Base-by-base conservation (phyloP, 2,797 vertebrate species). In the Sitta carolinensis region DNA sequence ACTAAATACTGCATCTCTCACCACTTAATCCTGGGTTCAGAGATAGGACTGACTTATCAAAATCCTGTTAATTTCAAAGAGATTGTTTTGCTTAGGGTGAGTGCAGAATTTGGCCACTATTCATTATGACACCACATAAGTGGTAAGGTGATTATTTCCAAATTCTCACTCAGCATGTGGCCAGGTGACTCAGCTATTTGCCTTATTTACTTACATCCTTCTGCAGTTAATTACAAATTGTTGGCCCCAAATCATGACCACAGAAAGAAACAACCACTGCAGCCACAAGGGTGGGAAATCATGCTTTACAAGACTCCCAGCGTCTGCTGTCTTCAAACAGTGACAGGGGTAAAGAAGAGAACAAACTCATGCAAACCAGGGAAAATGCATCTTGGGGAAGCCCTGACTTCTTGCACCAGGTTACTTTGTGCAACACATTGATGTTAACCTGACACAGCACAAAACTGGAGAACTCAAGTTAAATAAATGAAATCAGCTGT, bases 401-500 rank as follows among this genome's bases (percentile, higher is more conserved):
- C 77, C 90, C 43, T 57, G 52, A 66, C 73, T 95, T 93, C 59
- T 96, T 81, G 66, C 62, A 94, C 83, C n/a, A 0, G 76, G 92
- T 97, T 96, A 74, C 89, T 95, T 89, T 32, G 67, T 91, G 86
- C 70, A 85, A 88, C 94, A 91, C 93, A 84, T 96, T 95, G 85
- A 93, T 93, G 94, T 81, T 96, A 97, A 97, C 93, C 90, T 96
- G 95, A 97, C 93, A 90, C 66, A 94, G 96, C 87, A 87, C 52
- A 85, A 96, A 97, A 97, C 93, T 88, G 94, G 91, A 95, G 94
- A 95, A 94, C 85, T 96, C 95, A 69, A 96, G 96, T 97, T 97
- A 96, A 97, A 97, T 97, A 97, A 98, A 97, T 96, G 97, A 97
- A 98, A 97, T 98, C 97, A 97, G 94, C 97, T 97, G 95, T 94